Percentiles rank a stretch among this genome's conserved stretches.
Conservation (phyloP, 2,797 vertebrate species). For the Sphaeramia orbicularis region DNA sequence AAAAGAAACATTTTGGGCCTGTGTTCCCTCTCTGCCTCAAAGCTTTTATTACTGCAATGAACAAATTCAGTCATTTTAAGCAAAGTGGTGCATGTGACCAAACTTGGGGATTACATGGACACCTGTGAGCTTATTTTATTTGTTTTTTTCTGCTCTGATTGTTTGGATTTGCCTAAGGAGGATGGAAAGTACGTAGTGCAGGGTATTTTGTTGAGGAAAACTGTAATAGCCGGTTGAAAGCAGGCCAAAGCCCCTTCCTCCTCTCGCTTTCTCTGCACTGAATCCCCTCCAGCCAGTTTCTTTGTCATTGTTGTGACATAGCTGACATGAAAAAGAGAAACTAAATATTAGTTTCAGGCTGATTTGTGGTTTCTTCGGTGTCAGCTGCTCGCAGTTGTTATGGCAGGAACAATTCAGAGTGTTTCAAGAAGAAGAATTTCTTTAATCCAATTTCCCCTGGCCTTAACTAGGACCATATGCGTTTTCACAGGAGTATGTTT, state of each 20-base stretch:
- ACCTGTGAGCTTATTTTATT: constrained; percentile 53
- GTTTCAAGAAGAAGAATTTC: constrained; percentile 68
- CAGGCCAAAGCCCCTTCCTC: constrained; percentile 47
- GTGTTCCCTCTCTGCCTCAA: constrained; percentile 48
- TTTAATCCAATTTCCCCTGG: constrained; percentile 76
- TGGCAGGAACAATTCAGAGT: constrained; percentile 60
- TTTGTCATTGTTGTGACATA: constrained; percentile 63
- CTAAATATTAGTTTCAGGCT: constrained; percentile 79
- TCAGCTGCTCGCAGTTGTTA: constrained; percentile 75
- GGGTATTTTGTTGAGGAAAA: constrained; percentile 53
- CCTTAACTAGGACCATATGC: constrained; percentile 79
- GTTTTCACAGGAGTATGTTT: constrained; percentile 62
- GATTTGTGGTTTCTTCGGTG: constrained; percentile 79
- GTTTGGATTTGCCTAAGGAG: constrained; percentile 35
- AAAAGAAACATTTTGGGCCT: constrained; percentile 35
- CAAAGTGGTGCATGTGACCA: constrained; percentile 46
- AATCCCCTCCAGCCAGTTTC: constrained; percentile 53
- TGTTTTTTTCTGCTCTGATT: constrained; percentile 45
- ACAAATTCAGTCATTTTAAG: constrained; percentile 59
- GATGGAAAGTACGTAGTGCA: constrained; percentile 53
- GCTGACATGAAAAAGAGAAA: constrained; percentile 70
- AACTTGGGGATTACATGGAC: constrained; percentile 44
- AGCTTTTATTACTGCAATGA: constrained; percentile 65
- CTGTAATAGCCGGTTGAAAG: constrained; percentile 66
- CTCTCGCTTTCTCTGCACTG: constrained; percentile 45